Base-by-base conservation (phyloP, 1,140 invertebrate genomes). In the Telenomus remus region DNA sequence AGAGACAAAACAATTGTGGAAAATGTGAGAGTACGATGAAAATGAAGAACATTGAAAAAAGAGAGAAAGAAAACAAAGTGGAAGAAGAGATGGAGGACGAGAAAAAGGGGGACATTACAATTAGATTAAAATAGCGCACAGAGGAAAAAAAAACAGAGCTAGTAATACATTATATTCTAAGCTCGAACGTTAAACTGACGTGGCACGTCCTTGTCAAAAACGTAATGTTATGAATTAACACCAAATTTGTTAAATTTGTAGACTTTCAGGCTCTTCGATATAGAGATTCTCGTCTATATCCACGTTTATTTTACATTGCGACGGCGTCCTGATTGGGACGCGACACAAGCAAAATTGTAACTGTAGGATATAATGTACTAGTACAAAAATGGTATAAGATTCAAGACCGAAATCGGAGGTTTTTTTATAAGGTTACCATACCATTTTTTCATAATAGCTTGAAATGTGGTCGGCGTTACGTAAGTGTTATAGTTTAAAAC, bases 191-290 rank as follows among this genome's bases (percentile, higher is more conserved):
- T 71, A 71, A 71, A 71, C 65, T 61, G 73, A 76, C 73, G 66
- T 76, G 73, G 73, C 73, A 76, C 73, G 73, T 76, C 73, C 73
- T 76, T 76, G 73, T 76, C 73, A 76, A 76, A 73, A 74, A 66
- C 66, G 66, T 76, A 76, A 76, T 76, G 56, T 76, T 76, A 76
- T 76, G 57, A 71, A 76, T 71, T 76, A 76, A 76, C 74, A 76
- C 74, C 74, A 76, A 76, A 76, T 76, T 76, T 76, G 74, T 76
- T 76, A 76, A 76, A 76, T 76, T 76, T 76, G 74, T 76, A 76
- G 74, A 76, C 66, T 60, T 76, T 71, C 74, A 76, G 74, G 66
- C 68, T 76, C 63, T 76, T 76, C 68, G 63, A 72, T 76, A 76
- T 71, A 72, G 74, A 63, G 74, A 76, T 76, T 76, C 74, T 76